A percentile compares a stretch with the other conserved stretches of the same genome.
Evolutionary conservation across 2,888 invertebrate genomes (phyloP).

Genomic region (Ophonus ardosiacus): DNA sequence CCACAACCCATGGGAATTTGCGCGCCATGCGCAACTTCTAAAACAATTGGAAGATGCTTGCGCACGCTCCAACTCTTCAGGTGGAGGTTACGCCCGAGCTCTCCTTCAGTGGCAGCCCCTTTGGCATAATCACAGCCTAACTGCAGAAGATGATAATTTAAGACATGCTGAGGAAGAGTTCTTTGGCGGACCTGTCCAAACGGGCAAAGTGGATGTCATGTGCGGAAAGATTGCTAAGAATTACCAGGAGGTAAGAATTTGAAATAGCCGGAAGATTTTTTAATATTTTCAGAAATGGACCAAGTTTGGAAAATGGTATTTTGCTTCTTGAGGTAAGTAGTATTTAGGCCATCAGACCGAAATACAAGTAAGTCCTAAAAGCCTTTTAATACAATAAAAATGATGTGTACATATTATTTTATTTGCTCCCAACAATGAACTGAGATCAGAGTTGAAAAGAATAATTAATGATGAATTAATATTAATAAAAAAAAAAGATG

Average conservation of each 20-base stretch:
- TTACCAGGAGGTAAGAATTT: constrained; percentile 72
- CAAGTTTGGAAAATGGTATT: no score
- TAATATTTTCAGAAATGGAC: no score
- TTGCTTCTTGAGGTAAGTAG: no score
- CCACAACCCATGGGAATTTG: constrained; percentile 78
- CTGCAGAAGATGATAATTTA: background rate
- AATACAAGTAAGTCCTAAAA: no score
- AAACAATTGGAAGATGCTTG: constrained; percentile 70
- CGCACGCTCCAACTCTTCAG: constrained; percentile 19
- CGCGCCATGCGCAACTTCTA: constrained; percentile 72
- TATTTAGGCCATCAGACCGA: no score
- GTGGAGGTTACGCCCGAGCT: background rate
- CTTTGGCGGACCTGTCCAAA: constrained; percentile 69
- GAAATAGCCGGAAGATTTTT: no score
- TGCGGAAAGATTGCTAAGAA: constrained; percentile 73
- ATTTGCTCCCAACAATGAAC: no score
- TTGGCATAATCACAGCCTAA: background rate
- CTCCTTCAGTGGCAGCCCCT: constrained; percentile 28
- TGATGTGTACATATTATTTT: no score
- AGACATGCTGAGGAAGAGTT: constrained; percentile 69
- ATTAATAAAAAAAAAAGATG: no score
- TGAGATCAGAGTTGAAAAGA: no score
- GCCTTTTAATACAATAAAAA: no score
- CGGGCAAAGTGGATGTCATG: constrained; percentile 69
- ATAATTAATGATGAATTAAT: no score